Evolutionary conservation across 2,888 invertebrate species (phyloP).

Genomic region (Cephus spinipes): DNA sequence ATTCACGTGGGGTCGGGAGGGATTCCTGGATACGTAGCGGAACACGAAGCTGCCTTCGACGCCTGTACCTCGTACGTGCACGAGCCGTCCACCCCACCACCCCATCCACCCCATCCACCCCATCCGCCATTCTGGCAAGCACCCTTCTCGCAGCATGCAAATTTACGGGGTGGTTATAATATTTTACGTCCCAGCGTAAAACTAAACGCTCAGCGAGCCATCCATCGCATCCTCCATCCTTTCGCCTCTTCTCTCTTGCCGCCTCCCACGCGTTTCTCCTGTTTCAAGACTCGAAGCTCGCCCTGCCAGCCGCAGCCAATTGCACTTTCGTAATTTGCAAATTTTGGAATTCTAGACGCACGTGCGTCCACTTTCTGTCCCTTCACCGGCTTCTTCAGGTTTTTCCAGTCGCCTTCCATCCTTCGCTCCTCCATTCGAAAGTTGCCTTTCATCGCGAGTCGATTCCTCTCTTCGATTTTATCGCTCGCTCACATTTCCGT

Average conservation of each 20-base stretch:
- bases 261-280: not conserved
- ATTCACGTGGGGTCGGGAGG: no score
- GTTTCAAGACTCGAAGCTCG: not conserved
- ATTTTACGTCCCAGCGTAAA: constrained; percentile 1
- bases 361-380: not conserved
- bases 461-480: not conserved
- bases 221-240: not conserved
- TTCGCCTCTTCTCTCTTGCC: not conserved
- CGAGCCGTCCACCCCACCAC: no score
- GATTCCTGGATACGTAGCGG: not conserved
- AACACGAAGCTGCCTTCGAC: not conserved
- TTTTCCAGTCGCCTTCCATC: not conserved
- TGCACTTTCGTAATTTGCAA: no score
- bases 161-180: constrained; percentile 5
- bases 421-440: no score
- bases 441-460: not conserved
- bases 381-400: not conserved
- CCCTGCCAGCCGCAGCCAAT: not conserved
- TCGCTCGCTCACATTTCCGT: not conserved
- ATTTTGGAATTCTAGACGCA: no score
- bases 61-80: no score
- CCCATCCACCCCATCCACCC: no score
- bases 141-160: constrained; percentile 1
- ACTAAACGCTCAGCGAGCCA: not conserved
- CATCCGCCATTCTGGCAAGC: not conserved